Evolutionary conservation across 2,797 vertebrate genomes (phyloP), one percentile per base, ranked within the genome.

Genomic region (Syndactyla subalaris): DNA sequence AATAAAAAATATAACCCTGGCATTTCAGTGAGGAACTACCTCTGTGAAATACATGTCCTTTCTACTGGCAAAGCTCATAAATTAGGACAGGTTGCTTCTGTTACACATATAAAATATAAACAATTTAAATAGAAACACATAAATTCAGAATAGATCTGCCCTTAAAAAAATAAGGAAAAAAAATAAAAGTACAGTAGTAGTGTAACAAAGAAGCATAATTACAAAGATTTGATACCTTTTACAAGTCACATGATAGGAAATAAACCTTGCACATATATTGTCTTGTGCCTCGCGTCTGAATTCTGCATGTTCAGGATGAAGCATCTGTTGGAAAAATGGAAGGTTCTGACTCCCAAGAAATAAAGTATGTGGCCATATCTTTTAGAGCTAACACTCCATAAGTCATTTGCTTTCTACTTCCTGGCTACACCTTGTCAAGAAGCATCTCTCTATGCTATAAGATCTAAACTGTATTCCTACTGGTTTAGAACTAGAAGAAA

Each of bases 21-120:
- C 92, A 96, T 97, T 97, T 97, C 80, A 84, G 75, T 78, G 79
- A 97, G 80, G 93, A 96, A 95, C 80, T 80, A 71, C 67, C 68
- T 93, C 81, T 92, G 52, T 89, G 89, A 91, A 92, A 93, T 65
- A 89, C 22, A 45, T 92, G 38, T 77, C 80, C 81, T 95, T 96
- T 95, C 94, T 95, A 97, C 97, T 43, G 83, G 34, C 11, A 65
- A 92, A 82, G 41, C 54, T 95, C 30, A 65, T 89, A 82, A 95
- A 92, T 88, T 89, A 93, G 88, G 59, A 95, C 21, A 85, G 36
- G 41, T 55, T 74, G 58, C 62, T 77, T 80, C 39, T 85, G 88
- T 87, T 81, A 93, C 80, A 79, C 62, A 93, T 45, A 70, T 18
- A 72, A 82, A 91, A 63, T 70, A 72, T n/a, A 91, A n/a, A 78